Percentiles rank a stretch among this genome's conserved stretches.
Conservation (phyloP, 2,888 invertebrate species). For the Philhelius pedissequus region DNA sequence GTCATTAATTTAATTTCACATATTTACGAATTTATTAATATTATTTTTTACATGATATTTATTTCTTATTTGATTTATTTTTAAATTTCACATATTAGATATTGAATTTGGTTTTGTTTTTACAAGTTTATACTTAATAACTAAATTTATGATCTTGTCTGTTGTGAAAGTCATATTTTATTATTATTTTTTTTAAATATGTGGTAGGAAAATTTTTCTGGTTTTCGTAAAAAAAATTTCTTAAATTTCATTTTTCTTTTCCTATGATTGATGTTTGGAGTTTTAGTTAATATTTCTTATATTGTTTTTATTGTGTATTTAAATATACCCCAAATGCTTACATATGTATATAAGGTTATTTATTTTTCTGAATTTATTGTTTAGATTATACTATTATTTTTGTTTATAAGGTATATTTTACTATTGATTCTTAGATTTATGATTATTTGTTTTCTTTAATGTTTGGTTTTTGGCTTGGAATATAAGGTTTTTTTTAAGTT, state of each 20-base stretch:
- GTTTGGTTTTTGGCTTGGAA: slow-evolving; percentile 58
- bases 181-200: slow-evolving; percentile 15
- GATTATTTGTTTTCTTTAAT: slow-evolving; percentile 13
- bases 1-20: slow-evolving; percentile 40
- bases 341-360: slow-evolving; percentile 4
- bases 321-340: slow-evolving; percentile 26
- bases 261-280: slow-evolving; percentile 58
- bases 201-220: slow-evolving; percentile 47
- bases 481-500: slow-evolving; percentile 22
- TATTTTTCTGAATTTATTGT: slow-evolving; percentile 26
- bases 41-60: slow-evolving; percentile 61
- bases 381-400: slow-evolving; percentile 55
- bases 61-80: neutral
- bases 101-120: slow-evolving; percentile 48
- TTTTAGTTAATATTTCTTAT: neutral
- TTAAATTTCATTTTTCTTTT: slow-evolving; percentile 40
- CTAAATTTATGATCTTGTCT: slow-evolving; percentile 48
- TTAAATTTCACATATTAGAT: neutral
- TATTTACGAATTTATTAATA: slow-evolving; percentile 41
- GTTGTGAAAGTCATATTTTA: slow-evolving; percentile 1
- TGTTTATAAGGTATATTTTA: slow-evolving; percentile 48
- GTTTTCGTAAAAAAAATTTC: slow-evolving; percentile 63
- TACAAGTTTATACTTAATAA: slow-evolving; percentile 56
- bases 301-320: neutral
- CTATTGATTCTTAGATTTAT: slow-evolving; percentile 52